phyloP scores from a whole-genome alignment of 2,113 vertebrate species.

The Isurus oxyrinchus region DNA sequence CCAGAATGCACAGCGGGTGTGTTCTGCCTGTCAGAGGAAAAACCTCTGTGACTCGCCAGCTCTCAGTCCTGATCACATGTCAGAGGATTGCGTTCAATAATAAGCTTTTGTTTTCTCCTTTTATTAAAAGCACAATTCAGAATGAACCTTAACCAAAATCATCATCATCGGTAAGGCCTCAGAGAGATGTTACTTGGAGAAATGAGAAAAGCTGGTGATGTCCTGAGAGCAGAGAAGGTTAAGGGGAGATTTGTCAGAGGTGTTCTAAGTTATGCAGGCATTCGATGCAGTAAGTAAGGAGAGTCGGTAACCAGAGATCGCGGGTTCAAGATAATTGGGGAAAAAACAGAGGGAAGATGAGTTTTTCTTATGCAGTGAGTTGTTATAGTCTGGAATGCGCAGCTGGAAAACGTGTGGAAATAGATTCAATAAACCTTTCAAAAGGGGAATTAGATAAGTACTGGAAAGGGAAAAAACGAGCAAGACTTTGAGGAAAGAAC shows the following conservation, averaged over 20 bases:
- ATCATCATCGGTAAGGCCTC: neutral
- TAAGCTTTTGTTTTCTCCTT: neutral
- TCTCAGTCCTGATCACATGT: neutral
- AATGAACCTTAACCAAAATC: neutral
- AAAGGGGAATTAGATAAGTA: too few relatives aligned
- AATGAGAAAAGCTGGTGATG: neutral
- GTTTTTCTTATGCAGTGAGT: neutral
- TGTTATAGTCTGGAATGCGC: neutral
- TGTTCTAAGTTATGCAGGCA: neutral
- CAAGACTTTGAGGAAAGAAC: neutral
- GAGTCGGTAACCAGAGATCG: too few relatives aligned
- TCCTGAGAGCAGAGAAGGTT: neutral
- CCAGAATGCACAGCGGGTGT: neutral
- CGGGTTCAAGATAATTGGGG: too few relatives aligned
- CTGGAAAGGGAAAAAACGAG: neutral
- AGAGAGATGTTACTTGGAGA: neutral
- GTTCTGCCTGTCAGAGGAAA: neutral
- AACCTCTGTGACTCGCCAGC: neutral
- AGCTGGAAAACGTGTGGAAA: neutral
- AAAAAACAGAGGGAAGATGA: too few relatives aligned
- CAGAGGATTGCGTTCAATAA: neutral
- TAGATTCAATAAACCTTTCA: neutral
- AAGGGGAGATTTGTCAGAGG: neutral
- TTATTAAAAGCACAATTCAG: neutral
- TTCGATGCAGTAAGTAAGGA: neutral